Base-by-base conservation (phyloP, 2,113 vertebrate genomes). In the Phodopus roborovskii region DNA sequence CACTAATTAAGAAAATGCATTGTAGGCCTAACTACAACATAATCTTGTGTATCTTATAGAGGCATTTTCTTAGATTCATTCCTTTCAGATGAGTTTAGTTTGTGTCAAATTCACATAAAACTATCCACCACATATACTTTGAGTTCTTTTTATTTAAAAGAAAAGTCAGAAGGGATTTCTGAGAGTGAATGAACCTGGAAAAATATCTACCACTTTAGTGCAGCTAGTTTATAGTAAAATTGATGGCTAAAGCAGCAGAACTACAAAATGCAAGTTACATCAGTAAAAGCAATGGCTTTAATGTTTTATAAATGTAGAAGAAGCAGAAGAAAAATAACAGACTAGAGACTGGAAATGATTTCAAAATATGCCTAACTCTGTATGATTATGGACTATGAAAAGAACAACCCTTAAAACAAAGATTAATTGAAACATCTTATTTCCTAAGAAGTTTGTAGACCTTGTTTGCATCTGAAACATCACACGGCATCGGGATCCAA, bases 221-320 rank as follows among this genome's bases (percentile, higher is more conserved):
- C 93, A 36, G 36, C 88, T 42, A 81, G 81, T 94, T 97, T 95
- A 81, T 92, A 94, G 93, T 3, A 42, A 98, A 96, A 90, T 48
- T 98, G 95, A 94, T 97, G 96, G 97, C 97, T 98, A 95, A 98
- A 97, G 85, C 53, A 96, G 62, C 81, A 97, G 81, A 98, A 96
- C 92, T 88, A 60, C 71, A 95, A 96, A 96, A 85, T 64, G 36
- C 81, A 96, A 78, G 60, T 75, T 97, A 73, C 66, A 90, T 92
- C 91, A 94, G 75, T 7, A 4, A 33, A 94, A 45, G 92, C 89
- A 93, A 92, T 75, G 88, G 84, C 70, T 97, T 92, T 90, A 96
- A 96, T 78, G 79, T 96, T 97, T 92, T 94, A 88, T 90, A 92
- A 96, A 82, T n/a, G 73, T 60, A 79, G 71, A 53, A 71, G 48